A percentile compares a stretch with the other conserved stretches of the same genome.
phyloP scores from a whole-genome alignment of 2,797 vertebrate genomes.

The Stomatorhinus walkeri region DNA sequence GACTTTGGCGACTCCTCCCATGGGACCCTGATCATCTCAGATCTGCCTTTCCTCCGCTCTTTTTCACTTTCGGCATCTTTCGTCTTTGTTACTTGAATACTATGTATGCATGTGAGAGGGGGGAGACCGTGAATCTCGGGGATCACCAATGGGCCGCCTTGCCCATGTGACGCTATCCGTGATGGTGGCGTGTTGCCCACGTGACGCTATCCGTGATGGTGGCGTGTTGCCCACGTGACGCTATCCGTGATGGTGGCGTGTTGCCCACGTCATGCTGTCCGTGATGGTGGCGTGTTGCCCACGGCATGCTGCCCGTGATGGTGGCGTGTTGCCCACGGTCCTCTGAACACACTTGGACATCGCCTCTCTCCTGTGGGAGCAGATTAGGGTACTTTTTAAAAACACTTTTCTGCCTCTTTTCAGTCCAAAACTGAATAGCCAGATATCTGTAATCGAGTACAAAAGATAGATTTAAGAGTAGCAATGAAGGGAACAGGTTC shows the following conservation, averaged over 20 bases:
- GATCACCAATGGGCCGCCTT: not conserved
- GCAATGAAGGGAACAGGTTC: not conserved
- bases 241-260: too few relatives aligned
- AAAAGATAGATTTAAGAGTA: not conserved
- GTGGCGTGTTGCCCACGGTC: not conserved
- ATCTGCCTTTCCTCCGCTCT: conserved; percentile 22
- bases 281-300: not conserved
- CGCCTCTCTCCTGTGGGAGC: conserved; percentile 29
- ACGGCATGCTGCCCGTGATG: not conserved
- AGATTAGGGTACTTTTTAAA: conserved; percentile 25
- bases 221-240: not conserved
- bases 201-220: not conserved
- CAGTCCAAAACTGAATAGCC: conserved; percentile 26
- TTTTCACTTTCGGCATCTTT: not conserved
- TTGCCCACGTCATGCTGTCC: not conserved
- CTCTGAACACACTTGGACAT: conserved; percentile 51
- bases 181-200: not conserved
- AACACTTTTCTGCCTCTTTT: conserved; percentile 46
- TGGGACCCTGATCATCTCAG: conserved; percentile 32
- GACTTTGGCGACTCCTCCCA: conserved; percentile 23
- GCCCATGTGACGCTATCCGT: not conserved
- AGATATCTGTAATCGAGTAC: conserved; percentile 23
- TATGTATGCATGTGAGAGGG: conserved; percentile 61
- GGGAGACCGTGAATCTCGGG: conserved; percentile 18
- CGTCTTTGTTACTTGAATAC: conserved; percentile 64